Conservation (phyloP, 2,797 vertebrate species). For the Oceanodroma leucorhoa region DNA sequence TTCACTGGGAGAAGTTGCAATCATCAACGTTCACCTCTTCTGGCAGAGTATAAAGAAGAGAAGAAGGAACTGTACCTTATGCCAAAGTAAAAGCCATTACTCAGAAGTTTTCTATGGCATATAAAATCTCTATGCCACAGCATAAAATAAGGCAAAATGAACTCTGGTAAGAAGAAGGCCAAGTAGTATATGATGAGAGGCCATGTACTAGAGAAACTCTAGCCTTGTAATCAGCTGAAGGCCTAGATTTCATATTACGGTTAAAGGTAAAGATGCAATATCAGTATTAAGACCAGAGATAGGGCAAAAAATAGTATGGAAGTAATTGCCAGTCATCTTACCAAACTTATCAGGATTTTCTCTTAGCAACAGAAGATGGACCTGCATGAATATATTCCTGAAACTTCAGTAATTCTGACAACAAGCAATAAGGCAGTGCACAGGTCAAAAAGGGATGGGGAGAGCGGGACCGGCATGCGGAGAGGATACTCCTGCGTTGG, state of each 20-base stretch:
- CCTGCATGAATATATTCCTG: not conserved
- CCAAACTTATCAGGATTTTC: not conserved
- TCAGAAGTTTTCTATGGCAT: not conserved
- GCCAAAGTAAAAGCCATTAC: not conserved
- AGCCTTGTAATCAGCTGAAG: not conserved
- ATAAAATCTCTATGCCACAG: not conserved
- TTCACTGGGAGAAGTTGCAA: not conserved
- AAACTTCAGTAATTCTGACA: not conserved
- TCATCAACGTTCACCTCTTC: not conserved
- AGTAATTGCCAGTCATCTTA: not conserved
- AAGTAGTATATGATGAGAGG: not conserved
- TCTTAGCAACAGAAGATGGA: not conserved
- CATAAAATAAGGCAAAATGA: not conserved
- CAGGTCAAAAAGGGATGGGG: not conserved
- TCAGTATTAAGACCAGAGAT: not conserved
- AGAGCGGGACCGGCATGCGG: rapidly evolving
- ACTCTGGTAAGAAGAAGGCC: not conserved
- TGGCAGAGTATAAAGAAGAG: not conserved
- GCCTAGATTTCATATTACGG: not conserved
- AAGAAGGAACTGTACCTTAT: not conserved
- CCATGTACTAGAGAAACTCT: not conserved
- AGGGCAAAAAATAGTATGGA: not conserved
- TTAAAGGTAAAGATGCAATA: not conserved
- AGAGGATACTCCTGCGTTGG: not conserved
- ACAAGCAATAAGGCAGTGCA: not conserved